phyloP scores from a whole-genome alignment of 1,140 invertebrate genomes.

The Mya arenaria region DNA sequence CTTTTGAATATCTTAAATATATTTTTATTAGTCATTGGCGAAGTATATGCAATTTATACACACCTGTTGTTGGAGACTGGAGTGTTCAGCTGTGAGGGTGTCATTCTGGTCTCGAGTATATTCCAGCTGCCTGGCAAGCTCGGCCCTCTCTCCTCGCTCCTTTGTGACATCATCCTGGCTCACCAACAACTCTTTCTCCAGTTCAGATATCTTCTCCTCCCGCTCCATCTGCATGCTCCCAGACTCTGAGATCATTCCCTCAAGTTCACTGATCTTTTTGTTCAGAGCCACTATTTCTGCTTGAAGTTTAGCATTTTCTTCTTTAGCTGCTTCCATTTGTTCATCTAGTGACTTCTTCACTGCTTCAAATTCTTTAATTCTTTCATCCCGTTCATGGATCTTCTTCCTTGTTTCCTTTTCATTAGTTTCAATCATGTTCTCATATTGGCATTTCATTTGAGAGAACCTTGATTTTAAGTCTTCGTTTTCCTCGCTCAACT shows the following conservation, averaged over 20 bases:
- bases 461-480: slow-evolving; percentile 29
- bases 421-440: slow-evolving; percentile 42
- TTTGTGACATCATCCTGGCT: slow-evolving; percentile 48
- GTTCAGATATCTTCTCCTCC: slow-evolving; percentile 23
- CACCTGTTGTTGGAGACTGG: slow-evolving; percentile 64
- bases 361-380: background rate
- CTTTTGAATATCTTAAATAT: too few relatives aligned
- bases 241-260: background rate
- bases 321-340: slow-evolving; percentile 18
- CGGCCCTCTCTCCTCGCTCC: slow-evolving; percentile 25
- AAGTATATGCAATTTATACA: background rate
- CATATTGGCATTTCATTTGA: slow-evolving; percentile 52
- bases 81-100: slow-evolving; percentile 51
- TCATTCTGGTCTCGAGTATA: slow-evolving; percentile 42
- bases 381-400: background rate
- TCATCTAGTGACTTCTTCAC: slow-evolving; percentile 7
- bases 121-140: slow-evolving; percentile 54
- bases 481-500: slow-evolving; percentile 18
- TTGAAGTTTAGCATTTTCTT: slow-evolving; percentile 3
- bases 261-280: slow-evolving; percentile 9
- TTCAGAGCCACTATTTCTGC: slow-evolving; percentile 32
- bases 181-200: slow-evolving; percentile 43
- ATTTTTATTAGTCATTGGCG: background rate
- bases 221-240: slow-evolving; percentile 23
- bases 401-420: slow-evolving; percentile 33